Conservation (phyloP, 1,140 invertebrate species). For the Oncopodura yosiiana region DNA sequence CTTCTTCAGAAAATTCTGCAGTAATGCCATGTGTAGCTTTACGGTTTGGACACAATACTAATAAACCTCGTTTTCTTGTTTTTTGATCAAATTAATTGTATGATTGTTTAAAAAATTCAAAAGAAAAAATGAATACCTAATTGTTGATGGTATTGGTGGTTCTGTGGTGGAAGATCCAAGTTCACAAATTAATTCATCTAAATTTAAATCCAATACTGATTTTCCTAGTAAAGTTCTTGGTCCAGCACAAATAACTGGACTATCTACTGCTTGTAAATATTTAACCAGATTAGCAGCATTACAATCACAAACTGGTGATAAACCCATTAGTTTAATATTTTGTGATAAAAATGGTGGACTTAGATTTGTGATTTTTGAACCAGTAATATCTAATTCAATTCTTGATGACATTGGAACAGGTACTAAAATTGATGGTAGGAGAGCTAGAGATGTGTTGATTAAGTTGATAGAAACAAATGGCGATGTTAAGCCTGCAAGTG, state of each 20-base stretch:
- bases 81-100: constrained; percentile 8
- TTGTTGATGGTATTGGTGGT: constrained; percentile 37
- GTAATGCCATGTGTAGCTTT: too few species aligned
- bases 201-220: constrained; percentile 59
- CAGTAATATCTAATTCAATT: constrained; percentile 64
- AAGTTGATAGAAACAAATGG: constrained; percentile 58
- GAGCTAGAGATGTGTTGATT: constrained; percentile 63
- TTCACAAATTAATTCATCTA: constrained; percentile 68
- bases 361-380: constrained; percentile 62
- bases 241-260: constrained; percentile 50
- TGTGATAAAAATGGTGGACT: constrained; percentile 64
- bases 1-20: too few species aligned
- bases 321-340: constrained; percentile 64
- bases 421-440: constrained; percentile 71
- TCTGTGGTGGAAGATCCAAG: constrained; percentile 41
- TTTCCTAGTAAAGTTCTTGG: constrained; percentile 58
- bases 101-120: too few species aligned
- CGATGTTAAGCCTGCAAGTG: constrained; percentile 66
- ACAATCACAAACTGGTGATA: constrained; percentile 77
- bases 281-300: constrained; percentile 62
- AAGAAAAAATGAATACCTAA: too few species aligned
- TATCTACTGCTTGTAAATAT: constrained; percentile 54
- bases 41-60: too few species aligned
- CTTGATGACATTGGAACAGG: constrained; percentile 77
- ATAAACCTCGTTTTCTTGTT: too few species aligned